phyloP scores from a whole-genome alignment of 53 echinoderm and acorn worm genomes.

The Luidia sarsii region DNA sequence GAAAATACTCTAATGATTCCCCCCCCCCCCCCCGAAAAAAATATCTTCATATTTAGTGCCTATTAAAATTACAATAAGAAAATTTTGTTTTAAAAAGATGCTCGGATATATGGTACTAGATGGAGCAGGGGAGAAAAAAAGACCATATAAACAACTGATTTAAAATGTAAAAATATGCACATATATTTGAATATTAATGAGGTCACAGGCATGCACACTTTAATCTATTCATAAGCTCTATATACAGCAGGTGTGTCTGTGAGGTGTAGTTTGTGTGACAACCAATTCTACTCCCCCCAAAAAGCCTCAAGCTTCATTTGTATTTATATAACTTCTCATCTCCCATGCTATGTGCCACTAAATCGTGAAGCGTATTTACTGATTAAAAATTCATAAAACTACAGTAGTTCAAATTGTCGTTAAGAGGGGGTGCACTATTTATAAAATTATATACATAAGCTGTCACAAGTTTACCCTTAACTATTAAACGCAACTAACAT shows the following conservation, averaged over 20 bases:
- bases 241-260: conserved; percentile 28
- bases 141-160: background rate
- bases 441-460: conserved; percentile 38
- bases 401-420: conserved; percentile 11
- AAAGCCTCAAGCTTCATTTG: background rate
- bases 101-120: conserved; percentile 7
- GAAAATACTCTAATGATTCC: too few relatives aligned
- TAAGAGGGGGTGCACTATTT: conserved; percentile 42
- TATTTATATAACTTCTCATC: background rate
- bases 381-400: conserved; percentile 45
- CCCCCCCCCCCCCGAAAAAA: too few relatives aligned
- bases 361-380: conserved; percentile 29
- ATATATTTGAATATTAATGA: conserved; percentile 52
- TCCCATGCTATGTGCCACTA: conserved; percentile 13
- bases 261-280: too few relatives aligned
- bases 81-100: too few relatives aligned
- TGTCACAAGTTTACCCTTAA: background rate
- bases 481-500: too few relatives aligned
- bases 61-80: too few relatives aligned
- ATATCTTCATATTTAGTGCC: too few relatives aligned
- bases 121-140: background rate
- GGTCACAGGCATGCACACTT: conserved; percentile 48
- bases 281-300: background rate
- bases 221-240: background rate
- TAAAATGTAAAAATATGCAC: conserved; percentile 53